Evolutionary conservation across 2,888 invertebrate species (phyloP).

Genomic region (Ditula angustiorana): DNA sequence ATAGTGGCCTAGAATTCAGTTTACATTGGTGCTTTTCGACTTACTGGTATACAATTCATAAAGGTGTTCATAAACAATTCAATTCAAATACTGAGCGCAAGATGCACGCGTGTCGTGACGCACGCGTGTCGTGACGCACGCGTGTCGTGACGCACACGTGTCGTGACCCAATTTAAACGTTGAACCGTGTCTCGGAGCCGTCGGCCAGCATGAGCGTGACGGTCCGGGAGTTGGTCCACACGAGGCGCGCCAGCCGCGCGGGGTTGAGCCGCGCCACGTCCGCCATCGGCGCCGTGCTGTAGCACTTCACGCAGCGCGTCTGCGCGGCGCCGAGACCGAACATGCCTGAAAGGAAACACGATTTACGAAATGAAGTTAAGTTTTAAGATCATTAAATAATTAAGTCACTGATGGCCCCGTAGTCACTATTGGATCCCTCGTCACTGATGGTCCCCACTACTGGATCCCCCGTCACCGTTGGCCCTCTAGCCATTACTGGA

Average conservation of each 20-base stretch:
- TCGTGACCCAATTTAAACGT: conserved; percentile 57
- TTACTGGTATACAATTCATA: too few species aligned
- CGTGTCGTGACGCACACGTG: not conserved
- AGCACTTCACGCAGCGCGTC: conserved; percentile 97
- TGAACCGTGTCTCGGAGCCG: conserved; percentile 91
- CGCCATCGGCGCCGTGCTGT: conserved; percentile 96
- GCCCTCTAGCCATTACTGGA: too few species aligned
- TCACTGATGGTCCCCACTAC: too few species aligned
- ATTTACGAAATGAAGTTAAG: too few species aligned
- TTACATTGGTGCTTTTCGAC: too few species aligned
- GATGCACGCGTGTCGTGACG: not conserved
- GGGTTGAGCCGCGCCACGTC: conserved; percentile 95
- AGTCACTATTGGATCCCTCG: too few species aligned
- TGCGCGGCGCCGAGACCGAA: conserved; percentile 99
- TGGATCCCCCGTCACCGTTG: too few species aligned
- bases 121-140: not conserved
- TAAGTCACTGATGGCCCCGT: too few species aligned
- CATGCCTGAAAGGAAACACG: conserved; percentile 87
- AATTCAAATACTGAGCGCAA: too few species aligned
- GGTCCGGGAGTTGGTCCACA: conserved; percentile 97
- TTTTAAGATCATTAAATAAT: too few species aligned
- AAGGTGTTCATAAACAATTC: too few species aligned
- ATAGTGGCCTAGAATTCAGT: too few species aligned
- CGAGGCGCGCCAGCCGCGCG: conserved; percentile 94
- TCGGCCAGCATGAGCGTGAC: conserved; percentile 98